Percentiles rank a stretch among this genome's conserved stretches.
These are phyloP conservation scores for Urocyon cinereoargenteus DNA, from an alignment of 2,797 vertebrate species.

Conservation along the genomic window DNA sequence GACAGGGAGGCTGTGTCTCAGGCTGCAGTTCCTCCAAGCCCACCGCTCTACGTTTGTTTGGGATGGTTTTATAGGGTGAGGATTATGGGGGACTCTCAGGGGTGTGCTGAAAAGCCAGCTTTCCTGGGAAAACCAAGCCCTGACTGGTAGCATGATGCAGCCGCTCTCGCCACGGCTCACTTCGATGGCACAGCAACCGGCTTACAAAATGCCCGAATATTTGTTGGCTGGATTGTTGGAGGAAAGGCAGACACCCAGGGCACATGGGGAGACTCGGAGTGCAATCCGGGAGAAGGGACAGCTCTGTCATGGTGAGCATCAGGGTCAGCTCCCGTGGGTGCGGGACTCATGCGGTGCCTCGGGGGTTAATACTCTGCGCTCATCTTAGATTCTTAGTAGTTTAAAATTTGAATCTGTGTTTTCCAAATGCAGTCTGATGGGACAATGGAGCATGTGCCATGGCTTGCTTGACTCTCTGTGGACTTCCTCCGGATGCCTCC, in stretches of 20 bases:
- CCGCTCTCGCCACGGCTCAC: not conserved
- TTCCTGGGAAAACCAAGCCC: not conserved
- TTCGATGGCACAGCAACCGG: not conserved
- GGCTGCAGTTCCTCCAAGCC: not conserved
- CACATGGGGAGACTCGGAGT: not conserved
- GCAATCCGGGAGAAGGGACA: not conserved
- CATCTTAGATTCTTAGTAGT: too few species aligned
- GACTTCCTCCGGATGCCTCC: not conserved
- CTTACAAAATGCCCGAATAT: not conserved
- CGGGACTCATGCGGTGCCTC: not conserved
- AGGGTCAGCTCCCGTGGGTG: not conserved
- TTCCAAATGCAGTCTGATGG: not conserved
- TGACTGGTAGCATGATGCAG: not conserved
- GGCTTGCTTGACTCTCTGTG: not conserved
- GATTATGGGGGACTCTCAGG: not conserved
- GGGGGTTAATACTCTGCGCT: not conserved
- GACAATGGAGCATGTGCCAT: not conserved
- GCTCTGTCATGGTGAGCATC: rapidly evolving
- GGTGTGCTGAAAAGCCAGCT: not conserved
- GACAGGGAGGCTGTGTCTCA: not conserved
- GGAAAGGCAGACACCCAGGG: not conserved
- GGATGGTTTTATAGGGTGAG: not conserved
- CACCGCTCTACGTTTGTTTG: not conserved
- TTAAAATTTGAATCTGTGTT: not conserved
- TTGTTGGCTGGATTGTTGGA: not conserved